Percentiles rank a stretch among this genome's conserved stretches.
phyloP scores from a whole-genome alignment of 2,113 vertebrate species.

The Trachemys scripta region DNA sequence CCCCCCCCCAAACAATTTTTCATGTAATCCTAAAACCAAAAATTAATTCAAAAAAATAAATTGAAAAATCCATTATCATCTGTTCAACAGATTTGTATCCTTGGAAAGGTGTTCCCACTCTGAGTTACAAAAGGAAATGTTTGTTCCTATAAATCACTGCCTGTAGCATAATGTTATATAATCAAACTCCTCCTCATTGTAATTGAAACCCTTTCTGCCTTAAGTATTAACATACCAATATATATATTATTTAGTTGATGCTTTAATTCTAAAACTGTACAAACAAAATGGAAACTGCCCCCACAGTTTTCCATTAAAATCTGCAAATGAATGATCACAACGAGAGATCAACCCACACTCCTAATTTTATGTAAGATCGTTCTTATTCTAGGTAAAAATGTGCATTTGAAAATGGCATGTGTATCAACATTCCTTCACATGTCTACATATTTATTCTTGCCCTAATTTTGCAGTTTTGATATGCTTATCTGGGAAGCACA shows the following conservation, averaged over 20 bases:
- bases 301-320: background rate
- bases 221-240: background rate
- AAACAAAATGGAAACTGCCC: background rate
- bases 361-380: background rate
- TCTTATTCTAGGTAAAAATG: background rate
- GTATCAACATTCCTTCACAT: background rate
- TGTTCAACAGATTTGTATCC: background rate
- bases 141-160: background rate
- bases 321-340: background rate
- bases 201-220: background rate
- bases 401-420: background rate
- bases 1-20: no score
- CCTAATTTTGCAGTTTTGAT: background rate
- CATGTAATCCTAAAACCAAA: background rate
- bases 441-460: background rate
- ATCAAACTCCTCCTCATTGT: background rate
- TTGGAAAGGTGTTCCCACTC: background rate
- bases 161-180: background rate
- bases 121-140: background rate
- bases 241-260: background rate
- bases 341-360: background rate
- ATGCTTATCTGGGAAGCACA: background rate
- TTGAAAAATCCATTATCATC: background rate
- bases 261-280: background rate
- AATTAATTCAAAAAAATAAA: background rate